Base-by-base conservation (phyloP, 2,797 vertebrate species). In the Podarcis siculus region DNA sequence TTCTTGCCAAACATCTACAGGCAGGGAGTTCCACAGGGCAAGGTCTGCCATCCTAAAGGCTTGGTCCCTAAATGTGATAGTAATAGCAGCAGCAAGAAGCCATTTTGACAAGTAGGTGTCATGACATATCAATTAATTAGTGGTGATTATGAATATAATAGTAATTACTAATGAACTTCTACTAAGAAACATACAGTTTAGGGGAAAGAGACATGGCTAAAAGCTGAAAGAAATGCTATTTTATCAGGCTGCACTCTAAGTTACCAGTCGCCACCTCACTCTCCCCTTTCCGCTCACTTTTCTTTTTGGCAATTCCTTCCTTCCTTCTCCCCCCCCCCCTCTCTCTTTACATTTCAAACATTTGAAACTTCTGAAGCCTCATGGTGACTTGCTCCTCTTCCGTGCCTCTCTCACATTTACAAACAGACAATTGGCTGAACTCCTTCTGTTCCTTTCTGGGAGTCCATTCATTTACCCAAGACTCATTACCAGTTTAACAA, bases 401-500 rank as follows among this genome's bases (percentile, higher is more conserved):
- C 67, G 6, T 42, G 45, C 35, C 32, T 79, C 67, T 30, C 8
- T 81, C 21, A 8, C 55, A 61, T 81, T 81, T n/a, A 81, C 86
- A 75, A 87, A 81, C 55, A 75, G 35, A 69, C 79, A 87, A 82
- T 87, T 81, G 77, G 78, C 9, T 87, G 79, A 73, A 81, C 49
- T 61, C 69, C 79, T 73, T 75, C 49, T 15, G 78, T 27, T 81
- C 32, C 42, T 30, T 81, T 61, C 32, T 9, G 2, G 6, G 79
- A 87, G 69, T 87, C 79, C 55, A 45, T 87, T 75, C 86, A 82
- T 87, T 87, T 87, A 76, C 58, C 75, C 86, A 81, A 42, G 79
- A 75, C 79, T 82, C 86, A 75, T 87, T 87, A 87, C 71, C 27
- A 23, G 69, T 71, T 87, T 82, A 87, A 87, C 79, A 82, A 87